Evolutionary conservation across 2,797 vertebrate species (phyloP).

Genomic region (Lophura swinhoii): DNA sequence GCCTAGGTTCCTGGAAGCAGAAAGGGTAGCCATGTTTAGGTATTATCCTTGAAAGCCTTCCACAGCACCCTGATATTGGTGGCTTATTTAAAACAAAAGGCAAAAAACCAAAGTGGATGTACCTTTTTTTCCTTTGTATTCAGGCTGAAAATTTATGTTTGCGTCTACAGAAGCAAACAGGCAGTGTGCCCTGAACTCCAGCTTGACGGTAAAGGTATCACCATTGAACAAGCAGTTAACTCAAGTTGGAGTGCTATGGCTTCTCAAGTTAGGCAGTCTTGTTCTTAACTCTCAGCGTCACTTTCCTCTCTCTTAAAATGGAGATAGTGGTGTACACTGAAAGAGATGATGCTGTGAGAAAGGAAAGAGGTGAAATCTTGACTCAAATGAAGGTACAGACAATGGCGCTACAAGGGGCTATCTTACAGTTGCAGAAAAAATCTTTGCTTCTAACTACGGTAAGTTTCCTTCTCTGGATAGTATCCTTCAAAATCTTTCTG

Average conservation of each 20-base stretch:
- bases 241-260: fast-evolving
- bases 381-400: neutral
- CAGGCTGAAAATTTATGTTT: neutral
- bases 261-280: neutral
- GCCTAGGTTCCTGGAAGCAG: fast-evolving
- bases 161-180: fast-evolving
- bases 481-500: neutral
- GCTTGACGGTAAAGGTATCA: fast-evolving
- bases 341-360: neutral
- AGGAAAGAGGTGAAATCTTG: too few relatives aligned
- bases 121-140: too few relatives aligned
- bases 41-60: fast-evolving
- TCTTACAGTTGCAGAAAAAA: too few relatives aligned
- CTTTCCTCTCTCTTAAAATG: neutral
- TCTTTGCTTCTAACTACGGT: fast-evolving
- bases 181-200: fast-evolving
- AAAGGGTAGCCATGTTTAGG: fast-evolving
- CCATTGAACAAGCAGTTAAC: fast-evolving
- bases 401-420: fast-evolving
- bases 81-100: fast-evolving
- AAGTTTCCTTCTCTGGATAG: neutral
- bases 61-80: fast-evolving
- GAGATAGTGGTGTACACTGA: fast-evolving
- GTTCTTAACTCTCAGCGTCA: fast-evolving
- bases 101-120: fast-evolving